Base-by-base conservation (phyloP, 92 coral and sea anemone genomes). In the Galaxea fascicularis region DNA sequence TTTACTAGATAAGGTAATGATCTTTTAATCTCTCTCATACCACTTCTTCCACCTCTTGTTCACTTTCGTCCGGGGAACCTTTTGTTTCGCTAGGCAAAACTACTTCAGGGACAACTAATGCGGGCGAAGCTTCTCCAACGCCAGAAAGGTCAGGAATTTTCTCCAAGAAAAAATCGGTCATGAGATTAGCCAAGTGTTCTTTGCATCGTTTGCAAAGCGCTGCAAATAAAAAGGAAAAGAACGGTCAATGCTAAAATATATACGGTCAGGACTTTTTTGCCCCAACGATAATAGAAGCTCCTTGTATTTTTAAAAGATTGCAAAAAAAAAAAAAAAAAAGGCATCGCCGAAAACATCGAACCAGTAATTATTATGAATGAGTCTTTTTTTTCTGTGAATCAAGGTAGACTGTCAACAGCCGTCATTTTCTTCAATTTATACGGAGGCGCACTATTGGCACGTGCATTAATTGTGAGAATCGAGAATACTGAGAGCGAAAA, bases 11-110 rank as follows among this genome's bases (percentile, higher is more conserved):
- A 54, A 54, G 67, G 67, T 21, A 29, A 26, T 29, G 39, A 12
- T 65, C 16, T 26, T 26, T 65, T 65, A 6, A 65, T 10, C 13
- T 25, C 18, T 0, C 12, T 29, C 39, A 9, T 65, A 65, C 70
- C 70, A 8, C 1, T 65, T 65, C 70, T 65, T 65, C 70, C 41
- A 10, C 39, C 70, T 65, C 70, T 65, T 65, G 70, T 14, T 65
- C 70, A 65, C 70, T 25, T 3, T 14, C 41, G 35, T 65, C 70
- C 27, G 60, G 60, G 17, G 70, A 27, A 65, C 70, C 18, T 27
- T 27, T 26, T 11, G 70, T 28, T 65, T 27, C 70, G 26, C 35
- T 0, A 26, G 35, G 70, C 41, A 14, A 65, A 65, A 65, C 70
- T 8, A 65, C 44, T 12, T 65, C 70, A 8, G n/a, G 70, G 5